These are phyloP conservation scores for Lasioglossum zephyrum DNA, from an alignment of 2,888 invertebrate genomes.

Conservation along the genomic window DNA sequence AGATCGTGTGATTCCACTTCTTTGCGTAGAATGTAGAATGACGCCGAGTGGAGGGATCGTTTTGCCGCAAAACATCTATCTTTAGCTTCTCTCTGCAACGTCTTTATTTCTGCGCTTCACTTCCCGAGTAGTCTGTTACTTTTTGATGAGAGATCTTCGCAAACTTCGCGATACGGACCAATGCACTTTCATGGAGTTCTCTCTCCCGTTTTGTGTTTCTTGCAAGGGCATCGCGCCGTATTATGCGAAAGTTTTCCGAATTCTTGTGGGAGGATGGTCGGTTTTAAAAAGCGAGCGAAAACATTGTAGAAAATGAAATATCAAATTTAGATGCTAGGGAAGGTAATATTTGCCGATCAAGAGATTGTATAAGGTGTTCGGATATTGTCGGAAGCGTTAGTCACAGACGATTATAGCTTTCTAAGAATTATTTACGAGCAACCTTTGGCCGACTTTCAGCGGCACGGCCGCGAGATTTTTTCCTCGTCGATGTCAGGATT, in stretches of 20 bases:
- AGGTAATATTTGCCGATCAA: background rate
- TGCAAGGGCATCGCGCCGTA: background rate
- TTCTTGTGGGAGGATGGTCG: background rate
- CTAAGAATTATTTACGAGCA: conserved; percentile 29
- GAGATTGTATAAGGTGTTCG: conserved; percentile 23
- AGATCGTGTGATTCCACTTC: too few relatives aligned
- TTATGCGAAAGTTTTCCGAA: background rate
- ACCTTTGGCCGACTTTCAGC: conserved; percentile 17
- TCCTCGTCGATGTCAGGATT: background rate
- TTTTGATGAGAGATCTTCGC: background rate
- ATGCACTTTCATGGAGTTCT: background rate
- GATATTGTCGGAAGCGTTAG: conserved; percentile 43
- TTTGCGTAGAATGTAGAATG: background rate
- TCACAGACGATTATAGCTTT: conserved; percentile 34
- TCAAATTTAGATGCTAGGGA: background rate
- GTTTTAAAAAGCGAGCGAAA: background rate
- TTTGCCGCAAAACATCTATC: background rate
- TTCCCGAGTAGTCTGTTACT: background rate
- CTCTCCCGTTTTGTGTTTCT: background rate
- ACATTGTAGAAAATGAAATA: background rate
- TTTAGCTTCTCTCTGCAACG: background rate
- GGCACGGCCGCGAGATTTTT: background rate
- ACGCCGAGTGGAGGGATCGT: background rate
- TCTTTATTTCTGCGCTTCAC: background rate
- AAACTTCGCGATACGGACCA: background rate